These are phyloP conservation scores for Tiaroga cobitis DNA, from an alignment of 2,797 vertebrate species.

Conservation along the genomic window DNA sequence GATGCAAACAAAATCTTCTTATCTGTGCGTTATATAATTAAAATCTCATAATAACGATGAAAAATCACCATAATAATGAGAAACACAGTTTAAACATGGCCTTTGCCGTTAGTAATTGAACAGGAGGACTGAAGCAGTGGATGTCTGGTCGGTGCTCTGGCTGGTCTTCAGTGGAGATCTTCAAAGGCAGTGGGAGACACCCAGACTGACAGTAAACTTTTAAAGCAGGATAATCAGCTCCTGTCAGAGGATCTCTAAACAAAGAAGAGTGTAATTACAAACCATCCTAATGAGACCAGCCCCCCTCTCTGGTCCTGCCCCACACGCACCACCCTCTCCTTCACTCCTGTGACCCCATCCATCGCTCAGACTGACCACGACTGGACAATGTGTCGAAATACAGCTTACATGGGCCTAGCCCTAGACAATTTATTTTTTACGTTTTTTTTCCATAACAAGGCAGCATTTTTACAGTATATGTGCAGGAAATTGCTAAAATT, in stretches of 20 bases:
- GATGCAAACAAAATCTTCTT: not conserved
- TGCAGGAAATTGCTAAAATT: not conserved
- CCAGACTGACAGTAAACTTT: slow-evolving; percentile 61
- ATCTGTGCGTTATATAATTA: not conserved
- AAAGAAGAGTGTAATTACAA: slow-evolving; percentile 75
- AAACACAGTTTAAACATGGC: not conserved
- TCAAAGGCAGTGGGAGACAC: slow-evolving; percentile 7
- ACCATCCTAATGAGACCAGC: slow-evolving; percentile 64
- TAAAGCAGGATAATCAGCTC: slow-evolving; percentile 50
- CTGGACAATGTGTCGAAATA: not conserved
- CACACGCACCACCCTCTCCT: slow-evolving; percentile 41
- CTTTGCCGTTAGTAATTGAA: not conserved
- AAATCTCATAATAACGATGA: not conserved
- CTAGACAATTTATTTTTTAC: not conserved
- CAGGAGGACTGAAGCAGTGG: not conserved
- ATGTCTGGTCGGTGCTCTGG: not conserved
- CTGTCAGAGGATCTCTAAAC: slow-evolving; percentile 60
- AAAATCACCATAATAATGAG: not conserved
- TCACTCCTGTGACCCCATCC: not conserved
- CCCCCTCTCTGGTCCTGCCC: slow-evolving; percentile 54
- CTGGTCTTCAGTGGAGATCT: not conserved
- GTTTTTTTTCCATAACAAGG: not conserved
- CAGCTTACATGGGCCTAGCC: not conserved
- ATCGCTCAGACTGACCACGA: not conserved
- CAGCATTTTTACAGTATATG: not conserved